A percentile compares a stretch with the other conserved stretches of the same genome.
These are phyloP conservation scores for Drosophila athabasca DNA, from an alignment of 1,140 invertebrate genomes.

Conservation along the genomic window DNA sequence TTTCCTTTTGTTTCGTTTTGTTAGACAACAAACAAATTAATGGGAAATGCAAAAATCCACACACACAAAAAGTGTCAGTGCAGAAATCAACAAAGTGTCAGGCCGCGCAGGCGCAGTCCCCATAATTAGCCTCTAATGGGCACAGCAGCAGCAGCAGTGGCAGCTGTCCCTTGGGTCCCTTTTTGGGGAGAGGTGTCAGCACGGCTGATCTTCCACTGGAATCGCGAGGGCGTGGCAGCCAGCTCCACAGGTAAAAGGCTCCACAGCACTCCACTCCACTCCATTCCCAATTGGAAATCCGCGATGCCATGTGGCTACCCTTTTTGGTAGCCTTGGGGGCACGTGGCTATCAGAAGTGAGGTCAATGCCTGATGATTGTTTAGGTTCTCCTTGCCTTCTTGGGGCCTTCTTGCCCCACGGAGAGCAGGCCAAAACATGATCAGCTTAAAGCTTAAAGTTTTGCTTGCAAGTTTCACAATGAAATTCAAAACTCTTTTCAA, in stretches of 20 bases:
- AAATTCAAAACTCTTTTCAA: too few relatives aligned
- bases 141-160: slow-evolving; percentile 58
- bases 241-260: slow-evolving; percentile 37
- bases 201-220: slow-evolving; percentile 49
- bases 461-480: too few relatives aligned
- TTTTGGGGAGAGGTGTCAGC: slow-evolving; percentile 58
- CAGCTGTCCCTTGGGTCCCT: slow-evolving; percentile 27
- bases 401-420: not conserved
- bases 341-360: slow-evolving; percentile 50
- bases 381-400: not conserved
- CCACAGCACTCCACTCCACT: not conserved
- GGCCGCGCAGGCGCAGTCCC: slow-evolving; percentile 10
- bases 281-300: too few relatives aligned
- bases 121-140: slow-evolving; percentile 62
- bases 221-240: slow-evolving; percentile 51
- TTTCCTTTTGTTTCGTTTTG: not conserved
- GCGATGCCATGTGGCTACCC: too few relatives aligned
- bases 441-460: too few relatives aligned
- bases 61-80: slow-evolving; percentile 40
- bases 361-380: slow-evolving; percentile 51
- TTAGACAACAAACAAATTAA: slow-evolving; percentile 24
- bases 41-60: slow-evolving; percentile 44
- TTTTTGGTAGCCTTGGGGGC: slow-evolving; percentile 55
- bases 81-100: slow-evolving; percentile 69
- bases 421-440: too few relatives aligned